Percentiles rank a stretch among this genome's conserved stretches.
These are phyloP conservation scores for Macrophya annulata DNA, from an alignment of 2,888 invertebrate genomes.

Conservation along the genomic window DNA sequence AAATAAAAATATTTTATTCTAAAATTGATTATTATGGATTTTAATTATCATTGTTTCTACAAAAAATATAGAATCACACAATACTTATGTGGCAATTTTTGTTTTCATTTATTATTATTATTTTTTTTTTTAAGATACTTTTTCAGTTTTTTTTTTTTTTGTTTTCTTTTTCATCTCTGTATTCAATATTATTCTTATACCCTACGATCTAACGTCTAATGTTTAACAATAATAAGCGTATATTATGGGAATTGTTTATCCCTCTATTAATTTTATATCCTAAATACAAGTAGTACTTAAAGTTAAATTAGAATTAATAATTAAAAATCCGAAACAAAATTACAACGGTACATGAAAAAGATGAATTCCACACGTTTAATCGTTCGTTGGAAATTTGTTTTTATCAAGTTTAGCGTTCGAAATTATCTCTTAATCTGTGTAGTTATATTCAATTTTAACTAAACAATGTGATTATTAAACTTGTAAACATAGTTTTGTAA, in stretches of 20 bases:
- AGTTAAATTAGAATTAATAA: conserved; percentile 11
- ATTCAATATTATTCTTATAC: conserved; percentile 18
- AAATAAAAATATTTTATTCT: background rate
- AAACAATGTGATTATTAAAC: background rate
- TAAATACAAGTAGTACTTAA: conserved; percentile 34
- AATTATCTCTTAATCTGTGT: background rate
- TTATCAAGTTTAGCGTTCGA: background rate
- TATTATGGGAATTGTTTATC: conserved; percentile 36
- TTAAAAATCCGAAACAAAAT: conserved; percentile 2
- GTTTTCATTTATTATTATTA: no score
- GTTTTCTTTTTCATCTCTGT: no score
- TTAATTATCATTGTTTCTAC: conserved; percentile 42
- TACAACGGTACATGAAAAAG: conserved; percentile 21
- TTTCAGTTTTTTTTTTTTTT: background rate
- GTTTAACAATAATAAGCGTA: conserved; percentile 56
- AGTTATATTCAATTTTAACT: background rate
- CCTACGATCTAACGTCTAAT: conserved; percentile 31
- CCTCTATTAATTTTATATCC: conserved; percentile 4
- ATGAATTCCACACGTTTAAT: conserved; percentile 2
- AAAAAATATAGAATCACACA: conserved; percentile 53
- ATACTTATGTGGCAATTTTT: conserved; percentile 42
- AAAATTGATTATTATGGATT: conserved; percentile 12
- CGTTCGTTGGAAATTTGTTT: background rate
- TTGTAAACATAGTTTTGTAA: background rate
- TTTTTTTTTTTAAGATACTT: no score